These are phyloP conservation scores for Gisinianus flammeolus DNA, from an alignment of 2,888 invertebrate genomes.

Conservation along the genomic window DNA sequence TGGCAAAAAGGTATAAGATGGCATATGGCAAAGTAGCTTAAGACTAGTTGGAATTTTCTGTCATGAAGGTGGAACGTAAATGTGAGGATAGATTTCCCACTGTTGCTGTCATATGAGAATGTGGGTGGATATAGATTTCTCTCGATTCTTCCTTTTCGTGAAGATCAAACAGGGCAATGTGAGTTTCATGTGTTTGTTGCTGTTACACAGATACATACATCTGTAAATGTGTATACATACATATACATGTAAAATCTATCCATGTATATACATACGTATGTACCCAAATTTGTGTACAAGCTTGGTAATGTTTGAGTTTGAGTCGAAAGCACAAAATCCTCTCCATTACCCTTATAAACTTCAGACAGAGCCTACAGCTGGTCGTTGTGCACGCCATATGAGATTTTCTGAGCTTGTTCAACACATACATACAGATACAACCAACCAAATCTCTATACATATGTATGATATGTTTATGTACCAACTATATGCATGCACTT, in stretches of 20 bases:
- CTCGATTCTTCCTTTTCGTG: background rate
- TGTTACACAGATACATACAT: background rate
- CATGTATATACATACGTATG: background rate
- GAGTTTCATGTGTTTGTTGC: background rate
- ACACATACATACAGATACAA: background rate
- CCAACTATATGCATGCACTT: background rate
- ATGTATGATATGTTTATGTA: background rate
- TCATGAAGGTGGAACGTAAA: conserved; percentile 9
- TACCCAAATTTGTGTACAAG: background rate
- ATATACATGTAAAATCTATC: background rate
- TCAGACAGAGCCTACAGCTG: background rate
- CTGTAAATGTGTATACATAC: background rate
- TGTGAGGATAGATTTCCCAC: conserved; percentile 28
- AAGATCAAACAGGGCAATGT: conserved; percentile 1
- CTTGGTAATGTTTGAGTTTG: background rate
- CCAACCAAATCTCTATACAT: too few species aligned
- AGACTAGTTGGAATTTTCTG: background rate
- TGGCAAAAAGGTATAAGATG: background rate
- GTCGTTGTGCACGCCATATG: background rate
- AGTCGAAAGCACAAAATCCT: conserved; percentile 2
- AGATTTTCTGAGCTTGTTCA: background rate
- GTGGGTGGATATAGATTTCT: conserved; percentile 33
- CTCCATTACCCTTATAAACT: conserved; percentile 5
- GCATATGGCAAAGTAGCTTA: background rate
- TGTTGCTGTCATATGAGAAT: conserved; percentile 34